Evolutionary conservation across 2,888 invertebrate species (phyloP), one percentile per base, ranked within the genome.

Genomic region (Sicus ferrugineus): DNA sequence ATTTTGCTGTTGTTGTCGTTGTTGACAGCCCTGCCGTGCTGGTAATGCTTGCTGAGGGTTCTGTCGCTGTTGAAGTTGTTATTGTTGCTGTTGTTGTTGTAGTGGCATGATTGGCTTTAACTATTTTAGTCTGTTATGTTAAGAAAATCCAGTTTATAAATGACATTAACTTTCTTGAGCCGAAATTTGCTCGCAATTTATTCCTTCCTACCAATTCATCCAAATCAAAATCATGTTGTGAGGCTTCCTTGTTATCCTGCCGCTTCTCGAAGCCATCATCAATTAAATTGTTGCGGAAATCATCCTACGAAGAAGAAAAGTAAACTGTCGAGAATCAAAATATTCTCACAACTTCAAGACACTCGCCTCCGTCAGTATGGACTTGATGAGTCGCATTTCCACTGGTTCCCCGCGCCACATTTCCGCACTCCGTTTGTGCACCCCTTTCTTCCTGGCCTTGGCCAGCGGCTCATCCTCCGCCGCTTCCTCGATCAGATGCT

Each of bases 211-310:
- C 80, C 70, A 73, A 70, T 19, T 71, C 70, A 19, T 74, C 73
- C 23, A 73, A 5, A 7, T 71, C 70, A 28, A 74, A 67, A 9
- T 73, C 69, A 26, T 79, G 77, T 28, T 74, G 69, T 42, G 71
- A 48, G 3, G 64, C 62, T n/a, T 73, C 62, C 28, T 61, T 23
- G 14, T 70, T 62, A 48, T 68, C 70, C 21, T 66, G 67, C 23
- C 56, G 73, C 21, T 66, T 68, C 52, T 73, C 76, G 19, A 65
- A 21, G 19, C 68, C 59, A 23, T 74, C 70, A 30, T 78, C 77
- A 23, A 80, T 58, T 4, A 81, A 69, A 72, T 82, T 81, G 42
- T 81, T 73, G 16, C 74, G 80, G 67, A 82, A 80, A 63, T 82
- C 80, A 52, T 80, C 78, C 83, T 82, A 73, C 11, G 42, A 65